phyloP scores from a whole-genome alignment of 2,888 invertebrate genomes.

The Tetramorium bicarinatum region DNA sequence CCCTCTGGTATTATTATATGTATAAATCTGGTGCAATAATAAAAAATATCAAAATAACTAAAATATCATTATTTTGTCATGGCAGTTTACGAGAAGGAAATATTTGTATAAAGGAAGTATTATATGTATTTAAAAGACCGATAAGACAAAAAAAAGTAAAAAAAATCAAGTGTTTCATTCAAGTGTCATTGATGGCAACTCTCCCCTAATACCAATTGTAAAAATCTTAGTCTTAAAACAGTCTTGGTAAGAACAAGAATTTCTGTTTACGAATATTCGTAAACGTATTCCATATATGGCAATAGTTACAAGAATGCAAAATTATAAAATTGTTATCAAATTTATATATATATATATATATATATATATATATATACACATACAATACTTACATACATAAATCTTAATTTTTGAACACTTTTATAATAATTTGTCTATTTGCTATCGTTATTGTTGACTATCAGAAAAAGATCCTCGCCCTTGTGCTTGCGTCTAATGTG shows the following conservation, averaged over 20 bases:
- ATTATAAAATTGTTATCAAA: constrained; percentile 15
- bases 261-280: neutral
- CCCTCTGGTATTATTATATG: too few species aligned
- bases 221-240: constrained; percentile 30
- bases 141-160: too few species aligned
- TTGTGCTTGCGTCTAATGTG: constrained; percentile 74
- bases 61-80: too few species aligned
- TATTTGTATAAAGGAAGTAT: too few species aligned
- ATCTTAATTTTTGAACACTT: neutral
- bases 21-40: too few species aligned
- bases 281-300: neutral
- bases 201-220: constrained; percentile 6
- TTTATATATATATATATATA: neutral
- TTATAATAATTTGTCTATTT: neutral
- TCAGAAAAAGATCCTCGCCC: constrained; percentile 64
- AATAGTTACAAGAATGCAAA: neutral
- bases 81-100: too few species aligned
- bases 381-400: too few species aligned
- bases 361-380: too few species aligned
- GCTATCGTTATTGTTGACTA: constrained; percentile 58
- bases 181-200: too few species aligned
- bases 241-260: neutral
- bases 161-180: too few species aligned
- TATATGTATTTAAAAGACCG: too few species aligned
- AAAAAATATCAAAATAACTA: too few species aligned